Conservation (phyloP, 1,140 invertebrate genomes). For the Zaprionus ghesquierei region DNA sequence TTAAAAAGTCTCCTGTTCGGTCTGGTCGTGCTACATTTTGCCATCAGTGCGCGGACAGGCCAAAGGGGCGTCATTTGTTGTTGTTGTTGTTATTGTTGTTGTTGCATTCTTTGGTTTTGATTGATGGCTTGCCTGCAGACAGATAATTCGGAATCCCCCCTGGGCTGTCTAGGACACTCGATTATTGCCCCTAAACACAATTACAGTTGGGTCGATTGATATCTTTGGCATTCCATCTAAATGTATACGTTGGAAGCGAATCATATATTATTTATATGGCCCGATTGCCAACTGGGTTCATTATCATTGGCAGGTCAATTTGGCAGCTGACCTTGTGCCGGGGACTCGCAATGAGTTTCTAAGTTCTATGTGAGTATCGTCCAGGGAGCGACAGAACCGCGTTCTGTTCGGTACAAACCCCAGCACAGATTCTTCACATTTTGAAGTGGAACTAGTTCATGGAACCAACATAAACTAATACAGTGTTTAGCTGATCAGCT, state of each 20-base stretch:
- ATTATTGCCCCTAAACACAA: conserved; percentile 18
- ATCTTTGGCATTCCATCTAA: conserved; percentile 49
- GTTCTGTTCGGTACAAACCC: no score
- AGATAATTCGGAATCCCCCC: background rate
- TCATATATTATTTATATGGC: conserved; percentile 51
- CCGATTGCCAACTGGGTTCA: conserved; percentile 31
- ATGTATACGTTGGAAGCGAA: conserved; percentile 34
- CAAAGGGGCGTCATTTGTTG: background rate
- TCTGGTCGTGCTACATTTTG: background rate
- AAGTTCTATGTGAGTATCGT: background rate
- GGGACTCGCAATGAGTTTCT: background rate
- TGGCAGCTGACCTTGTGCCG: conserved; percentile 4
- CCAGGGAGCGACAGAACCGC: no score
- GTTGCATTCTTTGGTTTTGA: conserved; percentile 20
- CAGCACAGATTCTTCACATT: no score
- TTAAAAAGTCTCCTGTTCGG: conserved; percentile 18
- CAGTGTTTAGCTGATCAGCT: background rate
- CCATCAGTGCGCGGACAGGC: conserved; percentile 6
- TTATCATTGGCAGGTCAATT: conserved; percentile 17
- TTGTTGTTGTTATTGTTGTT: conserved; percentile 14
- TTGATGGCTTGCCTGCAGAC: conserved; percentile 12
- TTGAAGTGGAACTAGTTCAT: no score
- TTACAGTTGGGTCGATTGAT: conserved; percentile 26
- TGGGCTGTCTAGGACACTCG: conserved; percentile 20
- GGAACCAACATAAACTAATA: no score